phyloP scores from a whole-genome alignment of 1,140 invertebrate species.

The Leptoteleia sp. region DNA sequence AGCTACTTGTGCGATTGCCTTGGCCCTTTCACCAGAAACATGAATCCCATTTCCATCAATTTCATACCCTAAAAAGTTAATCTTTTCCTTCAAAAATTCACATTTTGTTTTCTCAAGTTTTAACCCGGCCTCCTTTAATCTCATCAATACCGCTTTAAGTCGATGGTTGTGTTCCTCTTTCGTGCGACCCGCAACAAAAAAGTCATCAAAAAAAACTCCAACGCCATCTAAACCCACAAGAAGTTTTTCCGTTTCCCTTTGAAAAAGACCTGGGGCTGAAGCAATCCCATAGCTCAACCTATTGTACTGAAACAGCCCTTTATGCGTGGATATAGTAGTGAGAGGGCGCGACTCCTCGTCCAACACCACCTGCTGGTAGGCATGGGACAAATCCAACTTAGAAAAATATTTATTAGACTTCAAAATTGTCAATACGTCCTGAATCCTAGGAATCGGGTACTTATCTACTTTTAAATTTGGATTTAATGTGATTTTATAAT shows the following conservation, averaged over 20 bases:
- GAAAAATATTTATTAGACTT: conserved; percentile 14
- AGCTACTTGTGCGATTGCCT: no score
- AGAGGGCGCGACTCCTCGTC: background rate
- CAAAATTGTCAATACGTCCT: conserved; percentile 7
- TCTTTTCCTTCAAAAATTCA: no score
- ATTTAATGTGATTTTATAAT: conserved; percentile 47
- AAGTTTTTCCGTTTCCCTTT: conserved; percentile 30
- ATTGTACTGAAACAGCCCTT: conserved; percentile 35
- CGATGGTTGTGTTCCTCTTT: no score
- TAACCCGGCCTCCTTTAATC: no score
- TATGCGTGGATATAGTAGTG: conserved; percentile 25
- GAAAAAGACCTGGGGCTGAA: conserved; percentile 29
- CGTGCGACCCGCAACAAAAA: no score
- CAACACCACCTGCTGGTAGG: conserved; percentile 25
- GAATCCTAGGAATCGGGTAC: conserved; percentile 7
- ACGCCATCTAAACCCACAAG: no score
- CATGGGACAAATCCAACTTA: conserved; percentile 22
- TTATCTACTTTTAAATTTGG: conserved; percentile 65
- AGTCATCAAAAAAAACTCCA: no score
- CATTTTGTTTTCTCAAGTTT: no score
- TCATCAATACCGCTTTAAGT: no score
- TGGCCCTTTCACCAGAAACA: no score
- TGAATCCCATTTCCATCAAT: no score
- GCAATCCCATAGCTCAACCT: conserved; percentile 25
- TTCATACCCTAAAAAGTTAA: no score